A percentile compares a stretch with the other conserved stretches of the same genome.
Conservation (phyloP, 2,888 invertebrate species). For the Phengaris alcon region DNA sequence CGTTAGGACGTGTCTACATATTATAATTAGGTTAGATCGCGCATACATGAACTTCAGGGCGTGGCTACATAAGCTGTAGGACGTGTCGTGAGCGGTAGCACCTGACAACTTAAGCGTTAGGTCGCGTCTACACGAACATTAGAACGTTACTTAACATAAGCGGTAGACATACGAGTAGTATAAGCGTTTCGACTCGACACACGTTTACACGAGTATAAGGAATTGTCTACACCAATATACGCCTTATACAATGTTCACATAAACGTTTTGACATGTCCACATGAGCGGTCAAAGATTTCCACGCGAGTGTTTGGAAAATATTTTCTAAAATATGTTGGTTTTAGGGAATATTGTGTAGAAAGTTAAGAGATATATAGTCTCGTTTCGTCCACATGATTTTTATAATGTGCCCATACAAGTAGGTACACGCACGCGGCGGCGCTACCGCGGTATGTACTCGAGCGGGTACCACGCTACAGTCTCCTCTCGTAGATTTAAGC, state of each 20-base stretch:
- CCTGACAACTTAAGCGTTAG: neutral
- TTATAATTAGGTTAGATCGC: neutral
- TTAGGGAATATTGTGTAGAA: neutral
- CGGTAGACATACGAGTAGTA: neutral
- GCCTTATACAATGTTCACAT: neutral
- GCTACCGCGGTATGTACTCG: constrained; percentile 75
- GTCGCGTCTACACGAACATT: too few relatives aligned
- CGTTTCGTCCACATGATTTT: neutral
- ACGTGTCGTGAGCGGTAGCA: neutral
- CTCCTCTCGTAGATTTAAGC: constrained; percentile 87
- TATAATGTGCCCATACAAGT: neutral
- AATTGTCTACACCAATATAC: neutral
- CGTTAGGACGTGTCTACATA: neutral
- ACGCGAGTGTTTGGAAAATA: neutral
- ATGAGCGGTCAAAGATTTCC: neutral
- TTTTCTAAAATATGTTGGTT: neutral
- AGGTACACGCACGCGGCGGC: constrained; percentile 39
- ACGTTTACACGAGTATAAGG: neutral
- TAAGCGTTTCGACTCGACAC: neutral
- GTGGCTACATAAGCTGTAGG: neutral
- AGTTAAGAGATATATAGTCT: neutral
- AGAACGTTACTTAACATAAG: neutral
- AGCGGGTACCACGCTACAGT: constrained; percentile 93
- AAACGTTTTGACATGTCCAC: neutral
- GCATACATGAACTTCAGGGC: neutral